These are phyloP conservation scores for Paramormyrops hopkinsi DNA, from an alignment of 2,797 vertebrate genomes.

Conservation along the genomic window DNA sequence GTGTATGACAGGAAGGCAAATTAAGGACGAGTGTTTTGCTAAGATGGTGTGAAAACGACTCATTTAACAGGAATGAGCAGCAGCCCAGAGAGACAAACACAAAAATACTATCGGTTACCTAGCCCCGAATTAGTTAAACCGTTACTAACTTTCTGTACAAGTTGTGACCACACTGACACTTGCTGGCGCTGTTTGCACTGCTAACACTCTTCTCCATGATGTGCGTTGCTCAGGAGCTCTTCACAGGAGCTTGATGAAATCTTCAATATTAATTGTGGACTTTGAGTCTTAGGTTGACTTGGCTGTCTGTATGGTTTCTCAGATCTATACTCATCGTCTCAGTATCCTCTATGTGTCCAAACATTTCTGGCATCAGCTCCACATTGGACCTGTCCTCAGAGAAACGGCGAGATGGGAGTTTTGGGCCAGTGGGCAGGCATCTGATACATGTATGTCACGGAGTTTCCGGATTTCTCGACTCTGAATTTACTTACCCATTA, in stretches of 20 bases:
- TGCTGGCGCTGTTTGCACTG: neutral
- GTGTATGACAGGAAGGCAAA: constrained; percentile 29
- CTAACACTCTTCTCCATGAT: neutral
- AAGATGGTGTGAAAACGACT: constrained; percentile 28
- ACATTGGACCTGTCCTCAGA: neutral
- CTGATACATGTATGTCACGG: neutral
- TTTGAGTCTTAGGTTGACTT: neutral
- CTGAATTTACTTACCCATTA: neutral
- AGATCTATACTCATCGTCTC: neutral
- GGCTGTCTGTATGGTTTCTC: neutral
- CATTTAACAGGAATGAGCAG: constrained; percentile 12
- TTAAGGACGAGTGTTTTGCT: constrained; percentile 32
- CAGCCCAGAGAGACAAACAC: neutral
- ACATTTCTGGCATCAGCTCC: neutral
- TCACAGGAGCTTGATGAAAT: neutral
- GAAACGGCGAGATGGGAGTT: neutral
- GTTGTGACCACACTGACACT: neutral
- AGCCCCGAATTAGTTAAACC: neutral
- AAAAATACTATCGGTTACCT: neutral
- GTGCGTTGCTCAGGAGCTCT: neutral
- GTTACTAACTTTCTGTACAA: neutral
- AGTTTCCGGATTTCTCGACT: neutral
- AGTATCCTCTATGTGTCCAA: neutral
- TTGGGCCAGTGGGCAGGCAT: neutral
- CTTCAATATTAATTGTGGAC: neutral